phyloP scores from a whole-genome alignment of 2,888 invertebrate species.

The Trachelus troglodyta region DNA sequence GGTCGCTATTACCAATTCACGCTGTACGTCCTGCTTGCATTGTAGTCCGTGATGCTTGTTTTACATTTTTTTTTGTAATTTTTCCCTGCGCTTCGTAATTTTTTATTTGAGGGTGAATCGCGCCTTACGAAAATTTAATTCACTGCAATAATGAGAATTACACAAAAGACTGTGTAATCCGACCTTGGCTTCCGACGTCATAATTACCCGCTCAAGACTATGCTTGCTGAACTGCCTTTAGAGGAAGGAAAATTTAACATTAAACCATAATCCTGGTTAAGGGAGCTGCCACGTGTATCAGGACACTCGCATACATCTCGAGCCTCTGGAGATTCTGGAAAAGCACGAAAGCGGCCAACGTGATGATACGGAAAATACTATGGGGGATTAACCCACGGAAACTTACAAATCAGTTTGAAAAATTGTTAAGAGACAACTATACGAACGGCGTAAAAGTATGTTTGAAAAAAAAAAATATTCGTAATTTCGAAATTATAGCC shows the following conservation, averaged over 20 bases:
- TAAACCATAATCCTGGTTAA: not conserved
- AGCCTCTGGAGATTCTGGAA: not conserved
- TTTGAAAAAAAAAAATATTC: too few species aligned
- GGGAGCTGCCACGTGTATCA: not conserved
- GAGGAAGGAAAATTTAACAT: not conserved
- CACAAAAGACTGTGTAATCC: slow-evolving; percentile 13
- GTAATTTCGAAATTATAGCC: not conserved
- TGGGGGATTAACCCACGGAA: not conserved
- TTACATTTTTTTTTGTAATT: not conserved
- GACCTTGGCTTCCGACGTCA: slow-evolving; percentile 11
- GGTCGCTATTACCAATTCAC: not conserved
- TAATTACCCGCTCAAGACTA: slow-evolving; percentile 17
- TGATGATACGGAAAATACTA: not conserved
- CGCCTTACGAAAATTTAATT: not conserved
- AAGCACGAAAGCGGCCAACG: not conserved
- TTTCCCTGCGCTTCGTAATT: not conserved
- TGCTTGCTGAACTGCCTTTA: not conserved
- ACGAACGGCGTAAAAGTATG: too few species aligned
- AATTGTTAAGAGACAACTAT: too few species aligned
- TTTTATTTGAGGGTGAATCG: not conserved
- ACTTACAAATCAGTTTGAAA: not conserved
- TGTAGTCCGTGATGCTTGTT: not conserved
- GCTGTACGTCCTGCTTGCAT: not conserved
- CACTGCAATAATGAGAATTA: slow-evolving; percentile 13
- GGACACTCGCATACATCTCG: not conserved